Conservation (phyloP, 30 jellyfish, hydroid and myxozoan genomes). For the Aurelia aurita complex sp. Pacific region DNA sequence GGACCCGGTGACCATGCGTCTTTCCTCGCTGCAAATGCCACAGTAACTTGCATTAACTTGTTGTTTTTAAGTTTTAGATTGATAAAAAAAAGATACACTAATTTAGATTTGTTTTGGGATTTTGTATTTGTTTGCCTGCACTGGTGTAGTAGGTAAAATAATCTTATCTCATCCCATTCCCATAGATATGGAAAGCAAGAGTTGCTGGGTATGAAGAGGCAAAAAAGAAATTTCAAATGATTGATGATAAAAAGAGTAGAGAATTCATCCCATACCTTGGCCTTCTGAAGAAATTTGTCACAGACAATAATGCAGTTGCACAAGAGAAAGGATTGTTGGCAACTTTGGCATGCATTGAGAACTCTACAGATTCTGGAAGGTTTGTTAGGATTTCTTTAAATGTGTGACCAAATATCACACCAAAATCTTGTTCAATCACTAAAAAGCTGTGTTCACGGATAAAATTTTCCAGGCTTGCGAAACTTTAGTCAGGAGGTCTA, state of each 20-base stretch:
- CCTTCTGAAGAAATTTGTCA: slow-evolving; percentile 79
- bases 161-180: not conserved
- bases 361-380: slow-evolving; percentile 92
- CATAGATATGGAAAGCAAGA: slow-evolving; percentile 97
- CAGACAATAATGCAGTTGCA: slow-evolving; percentile 98
- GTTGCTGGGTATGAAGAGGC: slow-evolving; percentile 99
- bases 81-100: too few species aligned
- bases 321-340: slow-evolving; percentile 96
- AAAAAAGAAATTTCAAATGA: slow-evolving; percentile 81
- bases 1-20: too few species aligned
- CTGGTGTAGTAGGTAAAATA: not conserved
- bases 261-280: slow-evolving; percentile 84
- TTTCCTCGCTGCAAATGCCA: too few species aligned
- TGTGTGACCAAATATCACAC: too few species aligned
- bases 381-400: not conserved
- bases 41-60: too few species aligned
- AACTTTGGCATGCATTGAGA: slow-evolving; percentile 79
- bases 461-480: too few species aligned
- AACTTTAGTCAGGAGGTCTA: too few species aligned
- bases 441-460: too few species aligned
- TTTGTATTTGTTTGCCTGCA: too few species aligned
- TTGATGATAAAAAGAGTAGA: slow-evolving; percentile 74
- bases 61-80: too few species aligned
- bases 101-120: too few species aligned
- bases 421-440: too few species aligned